phyloP scores from a whole-genome alignment of 1,140 invertebrate species.

The Hyles euphorbiae region DNA sequence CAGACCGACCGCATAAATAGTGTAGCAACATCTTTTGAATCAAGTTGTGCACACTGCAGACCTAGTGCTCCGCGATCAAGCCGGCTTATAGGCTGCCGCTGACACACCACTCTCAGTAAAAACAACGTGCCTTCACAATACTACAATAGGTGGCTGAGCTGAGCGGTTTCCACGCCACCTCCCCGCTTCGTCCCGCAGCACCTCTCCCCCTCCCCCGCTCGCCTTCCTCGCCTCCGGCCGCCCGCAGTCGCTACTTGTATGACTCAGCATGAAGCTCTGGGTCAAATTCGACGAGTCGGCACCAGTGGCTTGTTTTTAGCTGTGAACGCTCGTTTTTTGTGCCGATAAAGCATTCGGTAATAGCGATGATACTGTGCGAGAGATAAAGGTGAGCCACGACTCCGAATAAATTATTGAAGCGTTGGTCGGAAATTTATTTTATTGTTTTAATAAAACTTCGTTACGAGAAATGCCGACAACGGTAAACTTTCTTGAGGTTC shows the following conservation, averaged over 20 bases:
- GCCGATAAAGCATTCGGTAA: conserved; percentile 51
- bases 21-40: conserved; percentile 30
- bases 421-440: conserved; percentile 25
- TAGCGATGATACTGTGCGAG: conserved; percentile 40
- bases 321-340: conserved; percentile 43
- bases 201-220: conserved; percentile 11
- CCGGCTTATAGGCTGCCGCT: conserved; percentile 34
- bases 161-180: conserved; percentile 38
- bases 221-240: conserved; percentile 8
- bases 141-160: conserved; percentile 61
- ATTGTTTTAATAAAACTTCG: conserved; percentile 44
- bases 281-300: conserved; percentile 63
- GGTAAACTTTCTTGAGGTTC: conserved; percentile 21
- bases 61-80: conserved; percentile 31
- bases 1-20: conserved; percentile 34
- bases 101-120: conserved; percentile 56
- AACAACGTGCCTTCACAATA: conserved; percentile 65
- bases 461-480: conserved; percentile 20
- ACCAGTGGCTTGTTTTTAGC: conserved; percentile 57
- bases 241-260: conserved; percentile 48
- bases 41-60: conserved; percentile 39
- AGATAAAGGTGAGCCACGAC: conserved; percentile 43
- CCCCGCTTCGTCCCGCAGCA: conserved; percentile 8
- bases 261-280: conserved; percentile 59
- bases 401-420: conserved; percentile 41